Percentiles rank a stretch among this genome's conserved stretches.
phyloP scores from a whole-genome alignment of 2,113 vertebrate species.

The Plestiodon gilberti region DNA sequence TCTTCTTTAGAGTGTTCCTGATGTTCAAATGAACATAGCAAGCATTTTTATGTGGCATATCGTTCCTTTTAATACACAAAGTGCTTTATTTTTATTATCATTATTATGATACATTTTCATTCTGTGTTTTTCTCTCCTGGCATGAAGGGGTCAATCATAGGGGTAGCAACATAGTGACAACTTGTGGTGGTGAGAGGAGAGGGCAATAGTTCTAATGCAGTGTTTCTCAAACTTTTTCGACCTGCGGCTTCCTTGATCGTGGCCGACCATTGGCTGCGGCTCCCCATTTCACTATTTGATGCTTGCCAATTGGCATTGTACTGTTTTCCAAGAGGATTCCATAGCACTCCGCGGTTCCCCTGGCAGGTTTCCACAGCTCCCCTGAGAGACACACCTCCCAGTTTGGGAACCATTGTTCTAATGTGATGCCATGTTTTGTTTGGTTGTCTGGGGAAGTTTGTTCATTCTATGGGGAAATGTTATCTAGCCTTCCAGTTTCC shows the following conservation, averaged over 20 bases:
- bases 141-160: background rate
- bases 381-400: too few relatives aligned
- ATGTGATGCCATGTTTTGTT: background rate
- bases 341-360: too few relatives aligned
- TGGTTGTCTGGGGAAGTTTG: background rate
- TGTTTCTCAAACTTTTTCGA: too few relatives aligned
- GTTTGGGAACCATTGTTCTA: background rate
- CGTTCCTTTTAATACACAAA: background rate
- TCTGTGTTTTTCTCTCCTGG: background rate
- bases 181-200: background rate
- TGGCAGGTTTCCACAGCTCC: too few relatives aligned
- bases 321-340: too few relatives aligned
- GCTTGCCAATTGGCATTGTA: too few relatives aligned
- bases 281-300: too few relatives aligned
- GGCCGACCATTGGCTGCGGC: too few relatives aligned
- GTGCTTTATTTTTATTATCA: too few relatives aligned
- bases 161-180: background rate
- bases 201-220: too few relatives aligned
- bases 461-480: background rate
- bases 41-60: background rate
- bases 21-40: background rate
- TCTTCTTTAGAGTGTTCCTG: background rate
- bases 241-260: too few relatives aligned
- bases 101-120: background rate
- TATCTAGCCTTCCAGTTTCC: background rate